phyloP scores from a whole-genome alignment of 1,140 invertebrate species.

The Parapsyche elsis region DNA sequence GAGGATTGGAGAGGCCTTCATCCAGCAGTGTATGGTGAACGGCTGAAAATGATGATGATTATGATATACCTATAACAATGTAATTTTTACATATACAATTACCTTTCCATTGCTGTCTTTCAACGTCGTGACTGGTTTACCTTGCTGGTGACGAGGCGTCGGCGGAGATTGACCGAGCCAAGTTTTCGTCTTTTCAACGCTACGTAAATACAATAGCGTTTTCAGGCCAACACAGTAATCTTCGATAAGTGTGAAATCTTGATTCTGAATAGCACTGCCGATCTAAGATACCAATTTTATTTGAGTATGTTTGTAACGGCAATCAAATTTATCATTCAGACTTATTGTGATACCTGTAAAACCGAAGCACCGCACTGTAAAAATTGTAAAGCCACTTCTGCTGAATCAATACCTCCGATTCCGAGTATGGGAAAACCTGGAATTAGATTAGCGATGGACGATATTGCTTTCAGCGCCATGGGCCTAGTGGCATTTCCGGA shows the following conservation, averaged over 20 bases:
- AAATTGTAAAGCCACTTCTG: constrained; percentile 93
- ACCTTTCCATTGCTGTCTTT: constrained; percentile 76
- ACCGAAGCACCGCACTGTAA: constrained; percentile 90
- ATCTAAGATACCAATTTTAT: constrained; percentile 70
- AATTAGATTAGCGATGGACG: constrained; percentile 83
- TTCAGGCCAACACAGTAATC: constrained; percentile 94
- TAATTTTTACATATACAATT: constrained; percentile 46
- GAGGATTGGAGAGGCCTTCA: too few relatives aligned
- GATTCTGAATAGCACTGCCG: constrained; percentile 97
- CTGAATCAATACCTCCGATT: constrained; percentile 96
- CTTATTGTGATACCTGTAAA: constrained; percentile 76
- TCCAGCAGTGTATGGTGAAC: too few relatives aligned
- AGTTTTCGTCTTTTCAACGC: constrained; percentile 69
- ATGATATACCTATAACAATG: not conserved
- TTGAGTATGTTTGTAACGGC: not conserved
- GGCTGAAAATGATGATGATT: too few relatives aligned
- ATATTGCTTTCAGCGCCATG: constrained; percentile 90
- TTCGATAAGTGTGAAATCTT: constrained; percentile 95
- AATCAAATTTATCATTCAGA: not conserved
- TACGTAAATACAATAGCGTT: constrained; percentile 86
- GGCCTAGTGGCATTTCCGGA: constrained; percentile 96
- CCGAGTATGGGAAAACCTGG: constrained; percentile 94
- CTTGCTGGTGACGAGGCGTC: constrained; percentile 88
- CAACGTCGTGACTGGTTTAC: constrained; percentile 82
- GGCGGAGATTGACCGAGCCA: constrained; percentile 97